Conservation (phyloP, 2,113 vertebrate genomes). For the Cettia cetti region DNA sequence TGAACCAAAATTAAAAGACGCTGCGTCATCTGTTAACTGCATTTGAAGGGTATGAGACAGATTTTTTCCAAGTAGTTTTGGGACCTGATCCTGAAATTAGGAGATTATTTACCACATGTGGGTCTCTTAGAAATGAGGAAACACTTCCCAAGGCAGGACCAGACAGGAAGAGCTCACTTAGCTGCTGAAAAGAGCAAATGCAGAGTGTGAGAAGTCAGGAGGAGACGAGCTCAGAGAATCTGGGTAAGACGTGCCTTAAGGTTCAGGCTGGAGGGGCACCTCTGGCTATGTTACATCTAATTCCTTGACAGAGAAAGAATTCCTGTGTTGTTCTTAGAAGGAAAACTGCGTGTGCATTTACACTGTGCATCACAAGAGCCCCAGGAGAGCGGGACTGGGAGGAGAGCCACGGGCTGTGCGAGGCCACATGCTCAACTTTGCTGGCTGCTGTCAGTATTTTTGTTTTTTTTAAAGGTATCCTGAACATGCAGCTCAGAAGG, state of each 20-base stretch:
- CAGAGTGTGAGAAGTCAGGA: not conserved
- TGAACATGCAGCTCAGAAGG: not conserved
- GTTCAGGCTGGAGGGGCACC: not conserved
- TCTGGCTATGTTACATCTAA: not conserved
- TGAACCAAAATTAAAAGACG: not conserved
- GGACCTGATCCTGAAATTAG: not conserved
- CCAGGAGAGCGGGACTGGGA: not conserved
- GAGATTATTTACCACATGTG: not conserved
- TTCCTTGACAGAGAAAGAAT: not conserved
- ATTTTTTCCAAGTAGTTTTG: not conserved
- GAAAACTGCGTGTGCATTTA: not conserved
- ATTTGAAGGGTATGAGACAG: not conserved
- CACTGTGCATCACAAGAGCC: not conserved
- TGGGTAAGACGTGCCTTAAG: not conserved
- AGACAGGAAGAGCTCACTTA: not conserved
- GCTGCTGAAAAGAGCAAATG: not conserved
- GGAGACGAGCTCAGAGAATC: not conserved
- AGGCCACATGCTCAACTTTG: rapidly evolving
- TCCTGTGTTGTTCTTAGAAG: not conserved
- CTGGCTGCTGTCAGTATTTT: not conserved
- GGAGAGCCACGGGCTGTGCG: rapidly evolving
- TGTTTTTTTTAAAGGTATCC: not conserved
- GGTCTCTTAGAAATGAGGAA: not conserved
- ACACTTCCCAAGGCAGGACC: not conserved
- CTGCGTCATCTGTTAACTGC: not conserved